Conservation (phyloP, 2,888 invertebrate genomes). For the Eupsilia transversa region DNA sequence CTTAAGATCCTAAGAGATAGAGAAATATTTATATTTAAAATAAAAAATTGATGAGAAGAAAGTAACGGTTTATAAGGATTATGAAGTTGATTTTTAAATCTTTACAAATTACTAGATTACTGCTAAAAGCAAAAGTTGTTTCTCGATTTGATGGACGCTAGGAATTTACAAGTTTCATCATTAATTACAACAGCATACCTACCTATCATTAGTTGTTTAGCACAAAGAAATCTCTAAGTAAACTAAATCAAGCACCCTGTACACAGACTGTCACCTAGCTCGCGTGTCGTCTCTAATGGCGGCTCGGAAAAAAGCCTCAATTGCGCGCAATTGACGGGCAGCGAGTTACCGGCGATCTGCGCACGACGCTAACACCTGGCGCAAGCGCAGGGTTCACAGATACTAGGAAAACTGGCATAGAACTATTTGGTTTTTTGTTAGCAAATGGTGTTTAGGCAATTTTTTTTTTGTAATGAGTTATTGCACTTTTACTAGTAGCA, state of each 20-base stretch:
- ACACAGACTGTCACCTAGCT: slow-evolving; percentile 74
- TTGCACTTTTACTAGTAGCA: too few relatives aligned
- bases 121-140: neutral
- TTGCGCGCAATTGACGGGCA: slow-evolving; percentile 85
- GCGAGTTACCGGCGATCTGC: slow-evolving; percentile 80
- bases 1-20: too few relatives aligned
- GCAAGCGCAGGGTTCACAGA: slow-evolving; percentile 68
- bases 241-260: slow-evolving; percentile 68
- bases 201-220: neutral
- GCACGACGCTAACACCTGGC: slow-evolving; percentile 86
- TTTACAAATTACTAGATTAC: slow-evolving; percentile 1
- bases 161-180: too few relatives aligned
- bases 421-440: neutral
- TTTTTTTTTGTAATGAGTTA: too few relatives aligned
- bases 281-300: slow-evolving; percentile 86
- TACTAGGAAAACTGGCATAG: neutral
- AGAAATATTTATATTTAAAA: too few relatives aligned
- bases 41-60: too few relatives aligned
- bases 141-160: too few relatives aligned
- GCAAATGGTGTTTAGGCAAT: too few relatives aligned
- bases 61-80: neutral
- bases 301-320: slow-evolving; percentile 85
- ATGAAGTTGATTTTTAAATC: neutral
- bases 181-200: neutral
- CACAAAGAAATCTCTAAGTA: neutral